Conservation (phyloP, 35 echinoderm and acorn worm species). For the Patiria miniata region DNA sequence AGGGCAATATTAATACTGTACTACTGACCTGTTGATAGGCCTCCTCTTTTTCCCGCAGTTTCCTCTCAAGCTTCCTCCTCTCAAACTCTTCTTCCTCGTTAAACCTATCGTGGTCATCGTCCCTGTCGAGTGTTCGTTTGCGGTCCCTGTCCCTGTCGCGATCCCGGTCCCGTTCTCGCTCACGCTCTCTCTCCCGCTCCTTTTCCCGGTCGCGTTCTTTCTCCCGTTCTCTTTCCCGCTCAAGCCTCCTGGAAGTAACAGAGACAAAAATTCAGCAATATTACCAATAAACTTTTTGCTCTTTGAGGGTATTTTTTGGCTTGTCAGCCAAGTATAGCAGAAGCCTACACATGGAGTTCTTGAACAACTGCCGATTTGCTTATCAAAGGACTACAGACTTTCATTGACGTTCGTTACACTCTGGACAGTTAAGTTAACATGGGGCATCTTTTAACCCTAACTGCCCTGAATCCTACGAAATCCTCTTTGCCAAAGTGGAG, state of each 20-base stretch:
- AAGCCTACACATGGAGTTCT: too few relatives aligned
- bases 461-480: too few relatives aligned
- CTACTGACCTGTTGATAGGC: conserved; percentile 90
- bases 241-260: not conserved
- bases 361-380: too few relatives aligned
- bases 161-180: conserved; percentile 42
- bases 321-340: too few relatives aligned
- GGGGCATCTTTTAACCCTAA: too few relatives aligned
- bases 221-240: conserved; percentile 65
- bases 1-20: not conserved
- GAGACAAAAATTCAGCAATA: too few relatives aligned
- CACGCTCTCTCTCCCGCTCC: conserved; percentile 46
- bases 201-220: conserved; percentile 61
- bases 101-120: conserved; percentile 48
- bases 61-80: conserved; percentile 91
- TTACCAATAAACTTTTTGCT: too few relatives aligned
- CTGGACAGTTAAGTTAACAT: too few relatives aligned
- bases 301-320: too few relatives aligned
- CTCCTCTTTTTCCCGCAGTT: conserved; percentile 92
- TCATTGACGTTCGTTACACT: too few relatives aligned
- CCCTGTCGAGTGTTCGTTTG: conserved; percentile 57
- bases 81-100: conserved; percentile 91
- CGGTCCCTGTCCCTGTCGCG: conserved; percentile 56
- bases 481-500: too few relatives aligned
- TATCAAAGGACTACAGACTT: too few relatives aligned